These are phyloP conservation scores for Pluvianellus socialis DNA, from an alignment of 2,113 vertebrate species.

Conservation along the genomic window DNA sequence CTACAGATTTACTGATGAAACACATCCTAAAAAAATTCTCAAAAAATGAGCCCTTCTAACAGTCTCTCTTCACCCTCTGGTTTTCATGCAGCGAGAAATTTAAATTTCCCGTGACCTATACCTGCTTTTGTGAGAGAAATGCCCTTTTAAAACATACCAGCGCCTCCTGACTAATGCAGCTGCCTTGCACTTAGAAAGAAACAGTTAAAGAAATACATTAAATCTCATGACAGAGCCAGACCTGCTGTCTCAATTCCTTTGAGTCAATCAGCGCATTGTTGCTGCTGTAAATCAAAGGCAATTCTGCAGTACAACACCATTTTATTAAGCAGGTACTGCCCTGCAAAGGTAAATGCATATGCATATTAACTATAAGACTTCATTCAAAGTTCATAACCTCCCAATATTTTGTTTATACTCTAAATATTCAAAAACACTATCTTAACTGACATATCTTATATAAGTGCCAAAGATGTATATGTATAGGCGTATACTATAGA, in stretches of 20 bases:
- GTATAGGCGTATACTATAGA: neutral
- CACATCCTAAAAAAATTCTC: neutral
- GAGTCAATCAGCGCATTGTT: slow-evolving; percentile 20
- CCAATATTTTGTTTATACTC: neutral
- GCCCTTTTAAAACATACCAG: neutral
- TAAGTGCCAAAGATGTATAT: neutral
- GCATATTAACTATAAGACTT: neutral
- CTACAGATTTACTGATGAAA: neutral
- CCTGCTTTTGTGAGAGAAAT: neutral
- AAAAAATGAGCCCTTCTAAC: neutral
- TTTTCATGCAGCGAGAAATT: neutral
- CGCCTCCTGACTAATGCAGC: neutral
- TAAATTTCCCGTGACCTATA: neutral
- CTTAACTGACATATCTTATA: neutral
- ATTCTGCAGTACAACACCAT: neutral
- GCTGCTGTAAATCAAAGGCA: slow-evolving; percentile 28
- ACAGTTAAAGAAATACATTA: slow-evolving; percentile 18
- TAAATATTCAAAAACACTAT: neutral
- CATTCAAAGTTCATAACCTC: neutral
- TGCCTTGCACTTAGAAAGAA: neutral
- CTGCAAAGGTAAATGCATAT: neutral
- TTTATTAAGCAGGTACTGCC: neutral
- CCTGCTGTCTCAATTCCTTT: slow-evolving; percentile 2
- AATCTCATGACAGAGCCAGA: neutral
- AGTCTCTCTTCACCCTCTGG: neutral